Conservation (phyloP, 2,113 vertebrate species). For the Gnathonemus longibarbis region DNA sequence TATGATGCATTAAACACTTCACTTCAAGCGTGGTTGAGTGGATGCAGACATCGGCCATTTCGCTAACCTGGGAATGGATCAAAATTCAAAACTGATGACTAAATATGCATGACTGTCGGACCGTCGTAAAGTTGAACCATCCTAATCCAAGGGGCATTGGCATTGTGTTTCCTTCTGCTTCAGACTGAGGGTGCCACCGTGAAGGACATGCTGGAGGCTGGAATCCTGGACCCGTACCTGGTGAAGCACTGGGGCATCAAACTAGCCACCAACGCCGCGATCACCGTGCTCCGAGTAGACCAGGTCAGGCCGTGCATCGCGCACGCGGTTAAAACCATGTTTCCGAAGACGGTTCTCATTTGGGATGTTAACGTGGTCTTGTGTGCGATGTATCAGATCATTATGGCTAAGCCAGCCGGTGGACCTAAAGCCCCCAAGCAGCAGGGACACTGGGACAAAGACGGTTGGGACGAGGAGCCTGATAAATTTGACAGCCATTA, state of each 20-base stretch:
- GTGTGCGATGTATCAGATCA: conserved; percentile 72
- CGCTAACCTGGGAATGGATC: background rate
- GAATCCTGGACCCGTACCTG: conserved; percentile 81
- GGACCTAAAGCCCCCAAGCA: conserved; percentile 80
- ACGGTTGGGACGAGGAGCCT: conserved; percentile 75
- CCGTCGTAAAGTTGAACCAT: background rate
- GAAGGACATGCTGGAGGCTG: conserved; percentile 84
- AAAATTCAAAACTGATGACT: background rate
- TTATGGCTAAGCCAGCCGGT: conserved; percentile 89
- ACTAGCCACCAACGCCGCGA: conserved; percentile 86
- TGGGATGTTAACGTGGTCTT: conserved; percentile 3
- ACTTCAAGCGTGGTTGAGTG: background rate
- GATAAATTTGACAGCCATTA: conserved; percentile 69
- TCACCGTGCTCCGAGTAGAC: conserved; percentile 90
- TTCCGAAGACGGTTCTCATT: background rate
- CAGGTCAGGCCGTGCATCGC: conserved; percentile 66
- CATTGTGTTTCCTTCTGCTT: conserved; percentile 1
- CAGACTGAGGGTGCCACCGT: conserved; percentile 80
- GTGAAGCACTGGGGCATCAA: conserved; percentile 93
- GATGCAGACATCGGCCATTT: background rate
- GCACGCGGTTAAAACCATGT: background rate
- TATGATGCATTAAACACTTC: background rate
- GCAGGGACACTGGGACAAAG: conserved; percentile 87
- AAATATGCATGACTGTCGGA: background rate
- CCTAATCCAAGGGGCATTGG: background rate